Base-by-base conservation (phyloP, 23 tunicate species). In the Styela plicata region DNA sequence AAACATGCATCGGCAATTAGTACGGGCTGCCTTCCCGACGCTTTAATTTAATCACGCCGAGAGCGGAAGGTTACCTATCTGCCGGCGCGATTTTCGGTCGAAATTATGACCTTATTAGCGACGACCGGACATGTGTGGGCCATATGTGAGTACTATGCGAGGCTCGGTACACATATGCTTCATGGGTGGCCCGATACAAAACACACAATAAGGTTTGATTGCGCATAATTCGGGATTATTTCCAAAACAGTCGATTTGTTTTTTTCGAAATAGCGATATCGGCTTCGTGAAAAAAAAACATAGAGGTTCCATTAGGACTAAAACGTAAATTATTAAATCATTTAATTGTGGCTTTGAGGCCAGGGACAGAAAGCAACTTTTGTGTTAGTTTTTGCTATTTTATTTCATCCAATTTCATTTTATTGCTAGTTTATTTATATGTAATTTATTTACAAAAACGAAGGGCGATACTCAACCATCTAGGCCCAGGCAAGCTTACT, bases 1-100 rank as follows among this genome's bases (percentile, higher is more conserved):
- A 67, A 67, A 67, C 71, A 67, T 67, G 71, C 31, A 67, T 67
- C 71, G 71, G 71, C 71, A 67, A 67, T 67, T 67, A 67, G 71
- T 67, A 13, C 17, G 71, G 31, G 71, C 30, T 29, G 71, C 71
- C 31, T 13, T 67, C 71, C 71, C 71, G 30, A 29, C 30, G 71
- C 31, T 27, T 25, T 67, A 67, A 67, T 67, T 67, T 29, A 67
- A 67, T 67, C 71, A 67, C 30, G 22, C 30, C 16, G 18, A 22
- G 22, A 5, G 57, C 57, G 57, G 57, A 44, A 44, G 57, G 30
- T 67, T 67, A 67, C 71, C 71, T 67, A 67, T 67, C 13, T 22
- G 22, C 71, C 16, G 71, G 31, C 71, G 71, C 71, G 71, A 19
- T 25, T 67, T 67, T 29, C 30, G n/a, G 17, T 67, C n/a, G 30